Percentiles rank a stretch among this genome's conserved stretches.
phyloP scores from a whole-genome alignment of 2,113 vertebrate genomes.

The Rhea pennata region DNA sequence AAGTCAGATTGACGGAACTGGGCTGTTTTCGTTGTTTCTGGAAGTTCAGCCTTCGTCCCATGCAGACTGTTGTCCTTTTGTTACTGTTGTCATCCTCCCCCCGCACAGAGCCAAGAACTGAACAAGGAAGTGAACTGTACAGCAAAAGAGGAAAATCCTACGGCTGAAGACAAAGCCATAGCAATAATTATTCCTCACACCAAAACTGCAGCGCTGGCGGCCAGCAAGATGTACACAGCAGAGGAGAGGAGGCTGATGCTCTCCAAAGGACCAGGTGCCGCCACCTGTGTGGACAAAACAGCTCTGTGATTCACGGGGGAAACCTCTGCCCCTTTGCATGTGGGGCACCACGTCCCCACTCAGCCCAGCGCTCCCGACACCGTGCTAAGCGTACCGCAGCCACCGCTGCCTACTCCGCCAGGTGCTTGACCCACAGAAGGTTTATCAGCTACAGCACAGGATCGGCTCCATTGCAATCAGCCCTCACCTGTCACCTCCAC shows the following conservation, averaged over 20 bases:
- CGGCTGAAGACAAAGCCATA: not conserved
- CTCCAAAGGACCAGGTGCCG: not conserved
- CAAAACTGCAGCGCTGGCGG: not conserved
- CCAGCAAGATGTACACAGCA: accelerated
- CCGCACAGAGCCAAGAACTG: not conserved
- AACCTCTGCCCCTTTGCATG: accelerated
- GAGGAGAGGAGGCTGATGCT: not conserved
- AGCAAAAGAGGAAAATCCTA: not conserved
- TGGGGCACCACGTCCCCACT: not conserved
- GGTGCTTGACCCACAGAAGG: accelerated
- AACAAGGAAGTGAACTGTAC: not conserved
- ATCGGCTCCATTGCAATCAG: not conserved
- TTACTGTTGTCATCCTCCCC: not conserved
- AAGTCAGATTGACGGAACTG: not conserved
- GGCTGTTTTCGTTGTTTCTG: not conserved
- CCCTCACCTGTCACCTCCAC: no score
- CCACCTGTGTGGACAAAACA: not conserved
- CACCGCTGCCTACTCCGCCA: not conserved
- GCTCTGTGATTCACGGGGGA: not conserved
- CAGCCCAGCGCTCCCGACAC: not conserved
- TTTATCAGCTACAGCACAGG: not conserved
- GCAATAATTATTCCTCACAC: not conserved
- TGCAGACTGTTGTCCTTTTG: not conserved
- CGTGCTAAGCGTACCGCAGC: no score
- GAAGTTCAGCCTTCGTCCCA: not conserved